Evolutionary conservation across 1,140 invertebrate species (phyloP), one percentile per base, ranked within the genome.

Genomic region (Listronotus oregonensis): DNA sequence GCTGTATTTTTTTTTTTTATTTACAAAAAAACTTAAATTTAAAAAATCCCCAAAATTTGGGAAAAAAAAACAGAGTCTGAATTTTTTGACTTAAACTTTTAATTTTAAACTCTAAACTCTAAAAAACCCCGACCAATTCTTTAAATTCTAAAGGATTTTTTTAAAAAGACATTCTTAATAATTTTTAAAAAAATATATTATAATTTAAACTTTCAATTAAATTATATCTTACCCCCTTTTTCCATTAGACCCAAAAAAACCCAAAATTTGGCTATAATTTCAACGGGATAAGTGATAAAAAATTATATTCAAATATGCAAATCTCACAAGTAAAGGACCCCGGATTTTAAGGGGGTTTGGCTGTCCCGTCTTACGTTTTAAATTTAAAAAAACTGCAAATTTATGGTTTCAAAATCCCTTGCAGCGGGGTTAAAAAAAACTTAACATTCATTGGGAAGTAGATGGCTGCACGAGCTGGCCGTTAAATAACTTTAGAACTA

Each of bases 251-350:
- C 55, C 8, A 11, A 17, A 7, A 47, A 54, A 65, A 65, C 50
- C 43, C 54, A 31, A 51, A 65, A 17, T 65, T 65, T 56, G 63
- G 43, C 63, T 43, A 34, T 58, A 51, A 42, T 42, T 39, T 32
- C 46, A 46, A 51, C 32, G 34, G 49, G 54, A 32, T 65, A 65
- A 58, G 66, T 66, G 62, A 71, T 72, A n/a, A 68, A 73, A 70
- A 73, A 72, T 73, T 70, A 72, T 68, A 73, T 72, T 71, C 72
- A 75, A 72, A 75, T 75, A 75, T 75, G 73, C 67, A 75, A 75
- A 75, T 75, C 72, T 71, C 61, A 57, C 37, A 57, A 66, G 68
- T 70, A 72, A 68, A 68, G 68, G 65, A 55, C 58, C 68, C 57
- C 43, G 65, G 34, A 71, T 72, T 74, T 73, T 72, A 63, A 68